Evolutionary conservation across 2,888 invertebrate genomes (phyloP).

Genomic region (Venustoraphidia nigricollis): DNA sequence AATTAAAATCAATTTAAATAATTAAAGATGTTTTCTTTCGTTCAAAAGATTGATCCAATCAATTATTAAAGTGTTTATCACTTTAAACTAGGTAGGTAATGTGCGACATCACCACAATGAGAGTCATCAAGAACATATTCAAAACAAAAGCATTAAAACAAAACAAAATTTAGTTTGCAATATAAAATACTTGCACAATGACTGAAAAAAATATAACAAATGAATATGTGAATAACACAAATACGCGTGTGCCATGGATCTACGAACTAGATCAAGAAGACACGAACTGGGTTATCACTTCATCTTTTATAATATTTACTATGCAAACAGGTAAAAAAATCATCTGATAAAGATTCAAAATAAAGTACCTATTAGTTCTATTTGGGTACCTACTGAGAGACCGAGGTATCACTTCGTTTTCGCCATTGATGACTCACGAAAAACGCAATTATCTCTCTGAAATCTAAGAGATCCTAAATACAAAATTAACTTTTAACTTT

Average conservation of each 20-base stretch:
- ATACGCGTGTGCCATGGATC: slow-evolving; percentile 30
- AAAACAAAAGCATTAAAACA: background rate
- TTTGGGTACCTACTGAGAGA: background rate
- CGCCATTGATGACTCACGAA: too few species aligned
- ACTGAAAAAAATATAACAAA: background rate
- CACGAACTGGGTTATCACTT: slow-evolving; percentile 78
- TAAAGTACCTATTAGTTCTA: background rate
- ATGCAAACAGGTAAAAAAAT: slow-evolving; percentile 69
- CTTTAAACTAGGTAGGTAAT: background rate
- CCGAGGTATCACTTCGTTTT: slow-evolving; percentile 7
- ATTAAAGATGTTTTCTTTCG: background rate
- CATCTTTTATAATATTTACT: slow-evolving; percentile 80
- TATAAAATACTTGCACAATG: background rate
- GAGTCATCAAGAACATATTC: background rate
- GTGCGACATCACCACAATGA: background rate
- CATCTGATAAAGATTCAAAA: too few species aligned
- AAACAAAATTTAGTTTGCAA: background rate
- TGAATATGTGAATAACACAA: slow-evolving; percentile 18
- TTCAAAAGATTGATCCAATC: background rate
- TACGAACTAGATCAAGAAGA: slow-evolving; percentile 60
- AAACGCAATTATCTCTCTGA: too few species aligned
- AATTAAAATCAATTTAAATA: background rate
- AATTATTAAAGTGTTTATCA: background rate
- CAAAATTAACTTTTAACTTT: too few species aligned
- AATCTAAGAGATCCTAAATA: too few species aligned